These are phyloP conservation scores for Belonocnema kinseyi DNA, from an alignment of 1,140 invertebrate species.

Conservation along the genomic window DNA sequence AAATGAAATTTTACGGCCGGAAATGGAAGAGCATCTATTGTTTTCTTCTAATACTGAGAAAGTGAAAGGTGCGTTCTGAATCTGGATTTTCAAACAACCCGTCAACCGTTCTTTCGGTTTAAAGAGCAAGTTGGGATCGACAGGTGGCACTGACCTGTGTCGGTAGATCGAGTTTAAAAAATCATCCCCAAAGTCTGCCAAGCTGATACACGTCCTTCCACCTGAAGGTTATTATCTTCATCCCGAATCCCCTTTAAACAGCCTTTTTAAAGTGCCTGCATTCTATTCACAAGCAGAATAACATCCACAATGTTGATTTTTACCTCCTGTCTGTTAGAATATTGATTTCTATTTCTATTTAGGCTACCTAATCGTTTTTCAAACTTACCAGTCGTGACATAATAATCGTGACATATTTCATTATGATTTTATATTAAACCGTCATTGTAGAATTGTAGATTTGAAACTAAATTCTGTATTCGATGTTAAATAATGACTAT, in stretches of 20 bases:
- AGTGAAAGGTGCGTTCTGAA: neutral
- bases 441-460: too few relatives aligned
- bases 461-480: too few relatives aligned
- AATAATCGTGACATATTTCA: neutral
- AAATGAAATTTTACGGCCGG: too few relatives aligned
- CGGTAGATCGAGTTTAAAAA: constrained; percentile 51
- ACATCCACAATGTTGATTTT: neutral
- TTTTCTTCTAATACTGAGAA: neutral
- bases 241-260: constrained; percentile 22
- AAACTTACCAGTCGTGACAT: neutral
- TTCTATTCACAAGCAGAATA: constrained; percentile 8
- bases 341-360: constrained; percentile 5
- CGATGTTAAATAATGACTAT: too few relatives aligned
- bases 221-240: constrained; percentile 14
- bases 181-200: constrained; percentile 51
- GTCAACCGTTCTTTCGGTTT: neutral
- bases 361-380: neutral
- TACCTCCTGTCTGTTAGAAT: neutral
- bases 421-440: neutral
- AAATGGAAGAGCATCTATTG: too few relatives aligned
- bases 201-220: neutral
- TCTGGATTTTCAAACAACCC: neutral
- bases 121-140: constrained; percentile 38
- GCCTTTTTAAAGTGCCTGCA: neutral
- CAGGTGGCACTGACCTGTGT: constrained; percentile 48